These are phyloP conservation scores for Zeugodacus cucurbitae DNA, from an alignment of 1,140 invertebrate genomes.

Conservation along the genomic window DNA sequence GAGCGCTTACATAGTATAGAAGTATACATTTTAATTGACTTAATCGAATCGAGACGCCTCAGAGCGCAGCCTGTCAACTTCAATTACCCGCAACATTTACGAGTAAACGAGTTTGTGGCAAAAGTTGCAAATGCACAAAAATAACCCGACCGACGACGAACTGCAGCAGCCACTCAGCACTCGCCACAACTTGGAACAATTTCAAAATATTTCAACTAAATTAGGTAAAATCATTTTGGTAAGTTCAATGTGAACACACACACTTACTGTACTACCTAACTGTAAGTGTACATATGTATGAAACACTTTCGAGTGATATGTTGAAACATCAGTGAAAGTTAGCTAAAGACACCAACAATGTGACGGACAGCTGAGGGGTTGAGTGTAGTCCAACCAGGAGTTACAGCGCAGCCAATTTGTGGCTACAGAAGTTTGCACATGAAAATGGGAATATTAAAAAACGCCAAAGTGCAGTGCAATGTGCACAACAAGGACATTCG, in stretches of 20 bases:
- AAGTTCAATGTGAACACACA: neutral
- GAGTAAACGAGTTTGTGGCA: conserved; percentile 1
- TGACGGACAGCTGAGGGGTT: neutral
- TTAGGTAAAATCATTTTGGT: conserved; percentile 1
- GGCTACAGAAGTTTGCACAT: neutral
- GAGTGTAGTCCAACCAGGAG: neutral
- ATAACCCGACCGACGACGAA: neutral
- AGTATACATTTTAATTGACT: neutral
- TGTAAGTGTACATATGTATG: neutral
- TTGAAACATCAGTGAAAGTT: neutral
- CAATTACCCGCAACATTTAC: conserved; percentile 4
- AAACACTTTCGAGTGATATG: neutral
- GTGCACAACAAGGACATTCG: neutral
- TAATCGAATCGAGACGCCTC: conserved; percentile 15
- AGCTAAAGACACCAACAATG: neutral
- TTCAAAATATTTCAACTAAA: neutral
- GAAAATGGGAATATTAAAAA: neutral
- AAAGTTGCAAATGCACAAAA: conserved; percentile 23
- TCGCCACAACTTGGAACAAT: neutral
- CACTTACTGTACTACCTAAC: neutral
- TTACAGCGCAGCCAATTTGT: neutral
- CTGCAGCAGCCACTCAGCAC: neutral
- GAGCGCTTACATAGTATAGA: neutral
- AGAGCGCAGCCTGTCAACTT: neutral
- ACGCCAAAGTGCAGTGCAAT: neutral